Conservation (phyloP, 1,140 invertebrate genomes). For the Hyposmocoma kahamanoa region DNA sequence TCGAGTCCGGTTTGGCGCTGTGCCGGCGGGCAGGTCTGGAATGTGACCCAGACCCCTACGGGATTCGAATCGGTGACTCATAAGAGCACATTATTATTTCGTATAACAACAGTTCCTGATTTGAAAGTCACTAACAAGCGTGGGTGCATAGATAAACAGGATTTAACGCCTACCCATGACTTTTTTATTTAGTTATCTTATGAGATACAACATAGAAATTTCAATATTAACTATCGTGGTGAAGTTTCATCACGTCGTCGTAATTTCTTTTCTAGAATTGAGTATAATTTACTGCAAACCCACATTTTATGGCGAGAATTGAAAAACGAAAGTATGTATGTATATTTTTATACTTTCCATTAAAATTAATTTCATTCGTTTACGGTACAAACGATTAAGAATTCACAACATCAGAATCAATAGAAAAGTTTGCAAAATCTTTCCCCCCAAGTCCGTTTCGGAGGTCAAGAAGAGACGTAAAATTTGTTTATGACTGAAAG, state of each 20-base stretch:
- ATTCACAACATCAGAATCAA: too few species aligned
- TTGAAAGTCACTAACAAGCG: conserved; percentile 46
- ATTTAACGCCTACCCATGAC: conserved; percentile 35
- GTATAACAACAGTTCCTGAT: conserved; percentile 26
- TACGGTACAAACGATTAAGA: too few species aligned
- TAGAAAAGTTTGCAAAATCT: too few species aligned
- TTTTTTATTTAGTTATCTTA: conserved; percentile 22
- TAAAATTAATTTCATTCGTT: too few species aligned
- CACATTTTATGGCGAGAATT: too few species aligned
- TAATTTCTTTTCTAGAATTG: too few species aligned
- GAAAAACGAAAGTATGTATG: too few species aligned
- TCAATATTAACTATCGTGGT: conserved; percentile 5
- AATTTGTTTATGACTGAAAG: conserved; percentile 11
- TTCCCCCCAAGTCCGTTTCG: too few species aligned
- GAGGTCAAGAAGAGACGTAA: too few species aligned
- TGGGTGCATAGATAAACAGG: conserved; percentile 47
- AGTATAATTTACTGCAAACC: too few species aligned
- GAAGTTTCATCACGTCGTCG: too few species aligned
- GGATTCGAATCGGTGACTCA: conserved; percentile 59
- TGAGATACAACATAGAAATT: conserved; percentile 25
- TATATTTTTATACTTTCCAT: too few species aligned
- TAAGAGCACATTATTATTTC: conserved; percentile 39
- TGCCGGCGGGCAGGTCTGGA: conserved; percentile 43
- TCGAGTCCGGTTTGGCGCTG: conserved; percentile 52
- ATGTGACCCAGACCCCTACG: conserved; percentile 65